phyloP scores from a whole-genome alignment of 2,113 vertebrate species.

The Rhea americana region DNA sequence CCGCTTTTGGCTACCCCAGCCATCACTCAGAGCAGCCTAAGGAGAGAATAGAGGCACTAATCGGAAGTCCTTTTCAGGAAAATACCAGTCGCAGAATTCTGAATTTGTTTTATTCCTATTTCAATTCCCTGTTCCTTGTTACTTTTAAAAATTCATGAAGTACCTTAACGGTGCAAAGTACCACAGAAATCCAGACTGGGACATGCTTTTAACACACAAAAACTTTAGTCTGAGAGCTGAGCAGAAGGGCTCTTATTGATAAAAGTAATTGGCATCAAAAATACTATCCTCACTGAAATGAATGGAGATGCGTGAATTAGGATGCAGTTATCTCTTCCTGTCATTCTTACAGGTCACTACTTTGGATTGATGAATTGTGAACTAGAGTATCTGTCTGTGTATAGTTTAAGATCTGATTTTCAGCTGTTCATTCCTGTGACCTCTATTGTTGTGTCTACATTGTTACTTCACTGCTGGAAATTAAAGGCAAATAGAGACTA shows the following conservation, averaged over 20 bases:
- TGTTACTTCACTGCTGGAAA: conserved; percentile 6
- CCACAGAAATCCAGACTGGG: not conserved
- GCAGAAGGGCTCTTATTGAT: not conserved
- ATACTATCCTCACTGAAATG: not conserved
- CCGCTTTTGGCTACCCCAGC: not conserved
- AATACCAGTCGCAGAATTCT: not conserved
- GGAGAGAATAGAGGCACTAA: not conserved
- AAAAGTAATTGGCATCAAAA: not conserved
- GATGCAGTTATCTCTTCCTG: not conserved
- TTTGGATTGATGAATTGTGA: not conserved
- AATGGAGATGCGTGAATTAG: not conserved
- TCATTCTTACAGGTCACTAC: not conserved
- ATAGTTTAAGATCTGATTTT: not conserved
- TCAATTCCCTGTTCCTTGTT: not conserved
- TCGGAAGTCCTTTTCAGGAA: not conserved
- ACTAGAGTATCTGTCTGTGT: not conserved
- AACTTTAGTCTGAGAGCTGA: not conserved
- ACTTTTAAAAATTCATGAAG: not conserved
- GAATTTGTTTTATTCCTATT: not conserved
- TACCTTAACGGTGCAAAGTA: not conserved
- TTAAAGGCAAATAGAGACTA: not conserved
- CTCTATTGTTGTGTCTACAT: not conserved
- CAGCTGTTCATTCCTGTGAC: not conserved
- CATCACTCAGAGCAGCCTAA: not conserved
- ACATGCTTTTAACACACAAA: not conserved